Evolutionary conservation across 2,113 vertebrate species (phyloP), one percentile per base, ranked within the genome.

Genomic region (Psephotus haematonotus): DNA sequence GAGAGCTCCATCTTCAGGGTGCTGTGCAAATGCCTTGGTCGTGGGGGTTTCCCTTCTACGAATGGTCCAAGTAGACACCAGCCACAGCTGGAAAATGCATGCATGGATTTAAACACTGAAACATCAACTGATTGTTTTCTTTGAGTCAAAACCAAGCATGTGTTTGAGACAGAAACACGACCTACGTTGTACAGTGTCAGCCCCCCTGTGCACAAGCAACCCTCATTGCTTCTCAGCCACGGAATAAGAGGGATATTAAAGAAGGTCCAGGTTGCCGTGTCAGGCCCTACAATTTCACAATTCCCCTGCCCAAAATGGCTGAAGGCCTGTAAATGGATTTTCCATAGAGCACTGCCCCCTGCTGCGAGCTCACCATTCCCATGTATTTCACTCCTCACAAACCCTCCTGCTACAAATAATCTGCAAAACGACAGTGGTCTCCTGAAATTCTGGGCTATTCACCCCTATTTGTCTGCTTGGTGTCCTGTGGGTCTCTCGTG

Each of bases 271-370:
- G 28, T 50, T 39, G 47, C 47, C 0, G 0, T 9, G 9, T 9
- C 43, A 57, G 55, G 52, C 64, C 60, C 46, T 72, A 43, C 4
- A 27, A 47, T 77, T 44, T 70, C 92, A 70, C 28, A 14, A 7
- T 37, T 86, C 44, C 71, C 60, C 10, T 13, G 33, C 63, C 50
- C 74, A 94, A 92, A 68, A 94, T 88, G 78, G 75, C 92, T 55
- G 62, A 47, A 35, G 72, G 53, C 23, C 29, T 8, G 18, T 7
- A 11, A 27, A 47, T 67, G 87, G 87, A 95, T 95, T 94, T 84
- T 83, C 86, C 97, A 97, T 93, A 9, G 94, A 93, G 97, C 90
- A 96, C 76, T 97, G 95, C 95, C 97, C 96, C 86, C 96, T 97
- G 86, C 97, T 96, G 95, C n/a, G 91, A 29, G 70, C 35, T 88